A percentile compares a stretch with the other conserved stretches of the same genome.
Evolutionary conservation across 1,140 invertebrate genomes (phyloP).

Genomic region (Diachasma alloeum): DNA sequence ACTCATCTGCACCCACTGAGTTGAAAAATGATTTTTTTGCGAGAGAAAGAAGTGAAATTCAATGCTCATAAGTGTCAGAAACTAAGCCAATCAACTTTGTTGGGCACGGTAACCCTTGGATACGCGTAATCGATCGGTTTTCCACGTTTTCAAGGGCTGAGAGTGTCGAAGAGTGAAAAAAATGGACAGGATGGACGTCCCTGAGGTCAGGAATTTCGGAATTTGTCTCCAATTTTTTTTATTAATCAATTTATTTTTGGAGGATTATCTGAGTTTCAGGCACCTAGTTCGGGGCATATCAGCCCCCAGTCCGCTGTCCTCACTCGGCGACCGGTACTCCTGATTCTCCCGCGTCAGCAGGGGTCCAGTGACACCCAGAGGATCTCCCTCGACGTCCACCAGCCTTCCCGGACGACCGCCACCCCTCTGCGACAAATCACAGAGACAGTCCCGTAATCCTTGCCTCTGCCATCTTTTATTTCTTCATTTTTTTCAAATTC

Average conservation of each 20-base stretch:
- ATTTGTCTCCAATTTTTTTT: neutral
- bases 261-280: conserved; percentile 14
- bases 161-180: neutral
- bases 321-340: conserved; percentile 80
- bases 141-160: neutral
- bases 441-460: conserved; percentile 47
- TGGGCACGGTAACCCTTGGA: neutral
- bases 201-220: neutral
- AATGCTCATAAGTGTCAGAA: neutral
- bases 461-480: neutral
- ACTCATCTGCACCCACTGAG: neutral
- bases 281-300: conserved; percentile 73
- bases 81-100: neutral
- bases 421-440: conserved; percentile 61
- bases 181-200: neutral
- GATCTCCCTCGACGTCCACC: conserved; percentile 70
- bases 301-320: conserved; percentile 84
- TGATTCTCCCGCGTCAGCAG: conserved; percentile 62
- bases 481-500: conserved; percentile 12
- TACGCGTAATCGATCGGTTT: neutral
- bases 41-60: neutral
- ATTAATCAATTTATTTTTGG: neutral
- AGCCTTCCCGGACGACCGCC: conserved; percentile 63
- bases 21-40: neutral
- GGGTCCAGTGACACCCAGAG: conserved; percentile 63